Conservation (phyloP, 2,797 vertebrate species). For the Sparus aurata region DNA sequence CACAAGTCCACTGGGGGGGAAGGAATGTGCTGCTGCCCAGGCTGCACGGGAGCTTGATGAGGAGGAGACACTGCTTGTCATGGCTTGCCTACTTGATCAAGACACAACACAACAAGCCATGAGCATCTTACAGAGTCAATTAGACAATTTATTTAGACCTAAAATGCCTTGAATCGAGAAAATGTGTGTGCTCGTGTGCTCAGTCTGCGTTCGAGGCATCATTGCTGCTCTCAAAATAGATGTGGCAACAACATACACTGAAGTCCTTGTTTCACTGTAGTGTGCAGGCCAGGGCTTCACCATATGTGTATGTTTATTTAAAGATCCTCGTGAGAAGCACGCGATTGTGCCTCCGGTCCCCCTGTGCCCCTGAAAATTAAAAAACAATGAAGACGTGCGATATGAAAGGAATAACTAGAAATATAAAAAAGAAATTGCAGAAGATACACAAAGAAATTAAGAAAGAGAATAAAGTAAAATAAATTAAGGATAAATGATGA, state of each 20-base stretch:
- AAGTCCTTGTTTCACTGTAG: neutral
- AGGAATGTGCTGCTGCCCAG: conserved; percentile 30
- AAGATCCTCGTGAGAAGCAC: no score
- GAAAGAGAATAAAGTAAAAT: no score
- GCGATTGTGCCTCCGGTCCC: no score
- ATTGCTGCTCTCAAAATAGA: neutral
- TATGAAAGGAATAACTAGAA: no score
- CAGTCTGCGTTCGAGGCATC: neutral
- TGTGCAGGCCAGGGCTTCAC: no score
- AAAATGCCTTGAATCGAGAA: neutral
- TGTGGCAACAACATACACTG: neutral
- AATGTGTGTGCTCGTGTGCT: neutral
- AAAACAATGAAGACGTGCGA: no score
- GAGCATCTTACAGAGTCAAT: conserved; percentile 17
- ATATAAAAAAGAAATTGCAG: no score
- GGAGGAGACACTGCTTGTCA: conserved; percentile 47
- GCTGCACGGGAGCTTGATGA: conserved; percentile 37
- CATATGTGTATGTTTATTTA: neutral
- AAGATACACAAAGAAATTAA: no score
- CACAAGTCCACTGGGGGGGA: conserved; percentile 37
- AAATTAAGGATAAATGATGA: no score
- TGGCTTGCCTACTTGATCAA: conserved; percentile 45
- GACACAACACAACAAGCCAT: conserved; percentile 39
- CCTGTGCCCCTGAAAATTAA: no score
- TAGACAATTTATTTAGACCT: neutral